Evolutionary conservation across 2,113 vertebrate genomes (phyloP), one percentile per base, ranked within the genome.

Genomic region (Physeter macrocephalus): DNA sequence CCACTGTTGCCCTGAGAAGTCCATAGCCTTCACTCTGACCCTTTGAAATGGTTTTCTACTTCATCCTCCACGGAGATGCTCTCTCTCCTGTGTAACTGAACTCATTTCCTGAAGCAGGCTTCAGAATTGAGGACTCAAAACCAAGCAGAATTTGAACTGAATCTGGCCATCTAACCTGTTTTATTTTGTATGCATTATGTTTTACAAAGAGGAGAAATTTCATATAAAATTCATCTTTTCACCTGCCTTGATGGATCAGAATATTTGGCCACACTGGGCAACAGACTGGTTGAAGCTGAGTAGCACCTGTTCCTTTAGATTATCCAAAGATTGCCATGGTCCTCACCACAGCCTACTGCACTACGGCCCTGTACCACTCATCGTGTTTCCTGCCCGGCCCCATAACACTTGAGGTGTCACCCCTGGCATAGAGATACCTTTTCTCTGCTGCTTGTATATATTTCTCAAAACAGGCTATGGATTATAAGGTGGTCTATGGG

Each of bases 11-110:
- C 67, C 52, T 95, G 52, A 96, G 61, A 94, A 85, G 59, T 82
- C 46, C 46, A 59, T 5, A 90, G 85, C 59, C 64, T 96, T 94
- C 69, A 54, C 52, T 93, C 66, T 89, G 88, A 96, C 88, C 43
- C 61, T 93, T 88, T 88, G 41, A 90, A 94, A 36, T 96, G 18
- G 54, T 93, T 92, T 88, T 83, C 46, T 36, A n/a, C 13, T 87
- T 25, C 1, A 11, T 67, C 23, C 36, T 78, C 66, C 36, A 9
- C 8, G 66, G 86, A 95, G 46, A 82, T 0, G 0, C 57, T 36
- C 4, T 43, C 14, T 72, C 36, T 88, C n/a, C 36, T 74, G 0
- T 59, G 77, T 49, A 94, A 82, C 3, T 85, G 61, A 92, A 36
- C 74, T 96, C 31, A 94, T 93, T 96, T 92, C 49, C 74, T 62